Evolutionary conservation across 2,888 invertebrate genomes (phyloP).

Genomic region (Rapana venosa): DNA sequence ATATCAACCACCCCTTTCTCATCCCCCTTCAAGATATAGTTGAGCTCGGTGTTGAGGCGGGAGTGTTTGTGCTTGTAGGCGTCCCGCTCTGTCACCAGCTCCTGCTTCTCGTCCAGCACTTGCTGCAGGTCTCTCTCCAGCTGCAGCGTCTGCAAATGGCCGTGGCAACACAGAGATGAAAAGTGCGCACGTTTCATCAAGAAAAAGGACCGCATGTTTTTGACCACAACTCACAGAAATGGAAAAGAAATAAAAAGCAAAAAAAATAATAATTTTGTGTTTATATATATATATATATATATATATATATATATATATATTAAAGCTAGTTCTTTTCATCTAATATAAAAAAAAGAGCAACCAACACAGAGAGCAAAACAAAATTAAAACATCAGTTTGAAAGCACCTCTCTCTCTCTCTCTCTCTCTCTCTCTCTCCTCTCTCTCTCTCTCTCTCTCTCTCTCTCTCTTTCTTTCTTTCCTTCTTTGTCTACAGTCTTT

Average conservation of each 20-base stretch:
- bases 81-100: constrained; percentile 88
- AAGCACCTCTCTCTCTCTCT: too few species aligned
- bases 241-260: not conserved
- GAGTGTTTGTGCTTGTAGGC: constrained; percentile 91
- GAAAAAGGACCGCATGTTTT: not conserved
- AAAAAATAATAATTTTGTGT: not conserved
- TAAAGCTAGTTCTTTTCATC: not conserved
- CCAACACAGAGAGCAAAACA: too few species aligned
- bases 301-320: not conserved
- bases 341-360: too few species aligned
- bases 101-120: constrained; percentile 91
- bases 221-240: not conserved
- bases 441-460: too few species aligned
- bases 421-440: too few species aligned
- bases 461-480: too few species aligned
- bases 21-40: constrained; percentile 83
- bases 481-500: too few species aligned
- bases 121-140: constrained; percentile 87
- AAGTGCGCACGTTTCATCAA: not conserved
- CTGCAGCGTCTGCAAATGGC: constrained; percentile 83
- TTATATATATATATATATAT: not conserved
- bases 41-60: constrained; percentile 88
- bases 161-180: not conserved
- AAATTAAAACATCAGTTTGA: too few species aligned
- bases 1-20: constrained; percentile 85